Evolutionary conservation across 2,888 invertebrate genomes (phyloP), one percentile per base, ranked within the genome.

Genomic region (Drosophila austrosaltans): DNA sequence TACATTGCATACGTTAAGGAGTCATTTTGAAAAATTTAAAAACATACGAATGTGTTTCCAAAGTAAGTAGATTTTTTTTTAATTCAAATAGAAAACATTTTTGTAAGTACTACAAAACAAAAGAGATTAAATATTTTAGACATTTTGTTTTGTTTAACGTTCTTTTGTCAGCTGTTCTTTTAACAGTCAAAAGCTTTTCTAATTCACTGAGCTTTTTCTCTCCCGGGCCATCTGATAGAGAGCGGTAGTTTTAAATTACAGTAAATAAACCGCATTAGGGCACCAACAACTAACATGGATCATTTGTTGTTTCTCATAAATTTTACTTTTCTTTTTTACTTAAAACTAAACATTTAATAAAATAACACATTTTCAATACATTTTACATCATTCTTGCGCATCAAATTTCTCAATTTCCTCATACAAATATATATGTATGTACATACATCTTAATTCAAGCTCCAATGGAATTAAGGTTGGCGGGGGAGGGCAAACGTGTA

Each of bases 401-500:
- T 44, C 2, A 3, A 16, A 42, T 42, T 16, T 42, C 42, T 5
- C 42, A 42, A 42, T 42, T 42, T 12, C 5, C 0, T 40, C 12
- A 20, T 20, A 20, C 44, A 20, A 44, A 16, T 16, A 16, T 16
- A 16, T 1, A 16, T 16, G 0, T 16, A 16, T 16, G 16, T 16
- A 16, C 16, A 16, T 20, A 20, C 20, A 44, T 44, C n/a, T 44
- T 20, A 48, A 48, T 22, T 48, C 10, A 22, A 48, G 48, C 48
- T 25, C 1, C 5, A 22, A 25, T 25, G 10, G 7, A 25, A 12
- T 4, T 10, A 0, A 12, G 22, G 6, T 2, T 10, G 5, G 48
- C 48, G 48, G 3, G 12, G 22, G 48, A 10, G 22, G 81, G 70
- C 78, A 78, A 83, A 82, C 81, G 78, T 80, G 81, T 89, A 71